These are phyloP conservation scores for Phataginus tetradactyla DNA, from an alignment of 2,797 vertebrate species.

Conservation along the genomic window DNA sequence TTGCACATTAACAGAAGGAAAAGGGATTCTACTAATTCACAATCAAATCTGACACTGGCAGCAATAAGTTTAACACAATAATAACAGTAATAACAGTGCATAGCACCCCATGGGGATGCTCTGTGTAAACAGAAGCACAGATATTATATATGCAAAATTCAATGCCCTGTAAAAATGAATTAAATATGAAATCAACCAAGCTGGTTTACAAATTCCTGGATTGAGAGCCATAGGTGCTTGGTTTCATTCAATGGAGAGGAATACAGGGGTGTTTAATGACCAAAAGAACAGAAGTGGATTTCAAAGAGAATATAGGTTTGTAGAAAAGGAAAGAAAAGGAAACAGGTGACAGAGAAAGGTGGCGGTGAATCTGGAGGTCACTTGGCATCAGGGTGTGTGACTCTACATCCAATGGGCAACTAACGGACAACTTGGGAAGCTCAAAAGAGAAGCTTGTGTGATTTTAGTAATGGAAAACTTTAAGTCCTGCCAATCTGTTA, in stretches of 20 bases:
- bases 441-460: constrained; percentile 69
- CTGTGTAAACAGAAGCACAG: constrained; percentile 67
- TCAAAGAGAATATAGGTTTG: background rate
- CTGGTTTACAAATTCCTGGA: constrained; percentile 71
- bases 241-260: background rate
- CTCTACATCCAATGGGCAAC: constrained; percentile 61
- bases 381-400: constrained; percentile 38
- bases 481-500: constrained; percentile 79
- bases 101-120: constrained; percentile 51
- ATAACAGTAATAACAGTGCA: constrained; percentile 62
- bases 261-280: constrained; percentile 26
- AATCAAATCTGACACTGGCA: constrained; percentile 65
- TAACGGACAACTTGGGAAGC: constrained; percentile 53
- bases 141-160: constrained; percentile 74
- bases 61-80: constrained; percentile 52
- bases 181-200: constrained; percentile 79
- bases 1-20: constrained; percentile 56
- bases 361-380: constrained; percentile 59
- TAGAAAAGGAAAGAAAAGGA: background rate
- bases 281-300: background rate
- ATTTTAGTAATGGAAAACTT: constrained; percentile 76
- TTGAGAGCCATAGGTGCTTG: constrained; percentile 62
- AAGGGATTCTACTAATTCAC: constrained; percentile 78
- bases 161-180: constrained; percentile 77
- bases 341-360: background rate